Percentiles rank a stretch among this genome's conserved stretches.
Evolutionary conservation across 2,888 invertebrate genomes (phyloP).

Genomic region (Caenorhabditis sp.): DNA sequence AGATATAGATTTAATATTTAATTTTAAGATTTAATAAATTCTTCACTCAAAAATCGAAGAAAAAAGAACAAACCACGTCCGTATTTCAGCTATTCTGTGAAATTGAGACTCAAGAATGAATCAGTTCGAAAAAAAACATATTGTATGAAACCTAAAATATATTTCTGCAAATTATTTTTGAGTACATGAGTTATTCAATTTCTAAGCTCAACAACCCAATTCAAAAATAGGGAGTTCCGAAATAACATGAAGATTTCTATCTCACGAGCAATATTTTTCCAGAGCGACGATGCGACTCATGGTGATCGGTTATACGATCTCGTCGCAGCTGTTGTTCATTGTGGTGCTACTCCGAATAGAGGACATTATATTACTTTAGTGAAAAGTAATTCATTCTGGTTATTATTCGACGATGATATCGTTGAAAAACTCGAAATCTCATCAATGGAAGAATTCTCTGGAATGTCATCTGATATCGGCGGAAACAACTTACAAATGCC

Average conservation of each 20-base stretch:
- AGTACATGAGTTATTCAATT: too few relatives aligned
- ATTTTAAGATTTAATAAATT: too few relatives aligned
- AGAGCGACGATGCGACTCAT: conserved; percentile 98
- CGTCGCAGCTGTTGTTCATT: conserved; percentile 98
- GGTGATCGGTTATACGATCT: conserved; percentile 97
- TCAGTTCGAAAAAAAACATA: too few relatives aligned
- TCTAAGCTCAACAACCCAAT: neutral
- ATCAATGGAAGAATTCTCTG: conserved; percentile 99
- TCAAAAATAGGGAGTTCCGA: too few relatives aligned
- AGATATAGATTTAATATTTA: too few relatives aligned
- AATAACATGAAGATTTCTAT: too few relatives aligned
- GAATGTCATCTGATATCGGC: conserved; percentile 78
- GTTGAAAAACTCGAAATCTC: conserved; percentile 99
- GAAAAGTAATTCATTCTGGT: conserved; percentile 98
- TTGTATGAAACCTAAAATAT: too few relatives aligned
- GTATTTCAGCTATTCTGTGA: too few relatives aligned
- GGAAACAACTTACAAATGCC: conserved; percentile 10
- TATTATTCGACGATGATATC: conserved; percentile 99
- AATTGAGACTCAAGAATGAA: too few relatives aligned
- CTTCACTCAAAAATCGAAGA: too few relatives aligned
- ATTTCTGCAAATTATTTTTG: too few relatives aligned
- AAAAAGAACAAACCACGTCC: too few relatives aligned
- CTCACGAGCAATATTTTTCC: conserved; percentile 63
- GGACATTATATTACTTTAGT: conserved; percentile 99
- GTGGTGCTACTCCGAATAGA: conserved; percentile 97